A percentile compares a stretch with the other conserved stretches of the same genome.
Conservation (phyloP, 2,797 vertebrate species). For the Gadopsis bispinosus region DNA sequence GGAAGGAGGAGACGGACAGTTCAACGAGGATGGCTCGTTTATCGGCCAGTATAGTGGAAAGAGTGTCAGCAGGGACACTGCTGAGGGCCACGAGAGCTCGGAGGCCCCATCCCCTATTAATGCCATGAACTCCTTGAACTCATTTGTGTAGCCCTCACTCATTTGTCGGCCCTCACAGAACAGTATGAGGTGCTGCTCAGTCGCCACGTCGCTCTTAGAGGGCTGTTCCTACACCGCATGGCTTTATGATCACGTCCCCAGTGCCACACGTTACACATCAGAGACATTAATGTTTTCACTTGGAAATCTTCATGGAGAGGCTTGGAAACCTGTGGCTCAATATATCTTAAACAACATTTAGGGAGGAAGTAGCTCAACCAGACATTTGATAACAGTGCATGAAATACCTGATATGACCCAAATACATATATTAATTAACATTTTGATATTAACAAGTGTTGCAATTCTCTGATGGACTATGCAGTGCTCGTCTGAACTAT, state of each 20-base stretch:
- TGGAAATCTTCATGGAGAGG: slow-evolving; percentile 33
- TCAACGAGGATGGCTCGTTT: slow-evolving; percentile 99
- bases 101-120: slow-evolving; percentile 96
- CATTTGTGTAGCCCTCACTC: slow-evolving; percentile 89
- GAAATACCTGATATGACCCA: slow-evolving; percentile 63
- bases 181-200: slow-evolving; percentile 43
- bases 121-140: slow-evolving; percentile 99
- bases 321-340: slow-evolving; percentile 27
- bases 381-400: slow-evolving; percentile 82
- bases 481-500: slow-evolving; percentile 84
- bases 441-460: slow-evolving; percentile 73
- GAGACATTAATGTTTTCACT: slow-evolving; percentile 24
- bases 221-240: slow-evolving; percentile 66
- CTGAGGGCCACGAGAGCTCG: slow-evolving; percentile 95
- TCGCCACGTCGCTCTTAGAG: slow-evolving; percentile 33
- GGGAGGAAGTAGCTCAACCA: slow-evolving; percentile 39
- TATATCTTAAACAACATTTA: slow-evolving; percentile 24
- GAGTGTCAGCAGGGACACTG: slow-evolving; percentile 91
- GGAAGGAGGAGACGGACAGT: slow-evolving; percentile 97
- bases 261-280: slow-evolving; percentile 28
- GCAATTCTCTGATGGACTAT: slow-evolving; percentile 82
- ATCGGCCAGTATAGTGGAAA: slow-evolving; percentile 99
- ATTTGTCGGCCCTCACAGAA: slow-evolving; percentile 16
- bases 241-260: slow-evolving; percentile 62
- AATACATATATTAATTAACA: slow-evolving; percentile 67